These are phyloP conservation scores for Prietella phreatophila DNA, from an alignment of 2,113 vertebrate genomes.

Conservation along the genomic window DNA sequence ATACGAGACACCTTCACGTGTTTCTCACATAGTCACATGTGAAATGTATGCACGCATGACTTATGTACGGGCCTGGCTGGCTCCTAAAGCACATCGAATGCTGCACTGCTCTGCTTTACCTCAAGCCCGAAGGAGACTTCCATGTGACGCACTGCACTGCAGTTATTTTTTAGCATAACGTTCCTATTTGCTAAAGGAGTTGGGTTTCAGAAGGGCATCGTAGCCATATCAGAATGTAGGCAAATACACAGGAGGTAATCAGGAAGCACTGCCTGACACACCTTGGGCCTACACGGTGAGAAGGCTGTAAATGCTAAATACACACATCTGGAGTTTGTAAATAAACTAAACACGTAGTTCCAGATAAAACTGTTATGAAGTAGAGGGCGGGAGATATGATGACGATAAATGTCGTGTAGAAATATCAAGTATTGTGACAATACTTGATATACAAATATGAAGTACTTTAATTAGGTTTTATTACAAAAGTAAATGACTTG, in stretches of 20 bases:
- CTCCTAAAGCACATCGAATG: neutral
- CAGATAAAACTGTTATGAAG: neutral
- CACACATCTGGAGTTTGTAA: neutral
- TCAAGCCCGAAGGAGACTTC: neutral
- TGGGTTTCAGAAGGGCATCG: neutral
- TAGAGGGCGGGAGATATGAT: neutral
- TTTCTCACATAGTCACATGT: no score
- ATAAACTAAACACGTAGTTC: no score
- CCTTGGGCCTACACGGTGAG: neutral
- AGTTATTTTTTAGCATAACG: neutral
- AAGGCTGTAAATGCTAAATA: neutral
- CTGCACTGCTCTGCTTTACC: neutral
- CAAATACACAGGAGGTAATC: slow-evolving; percentile 25
- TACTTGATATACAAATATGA: neutral
- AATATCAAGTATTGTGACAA: no score
- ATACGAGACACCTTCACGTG: neutral
- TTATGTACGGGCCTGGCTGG: neutral
- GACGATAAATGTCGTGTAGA: neutral
- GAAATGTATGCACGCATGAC: neutral
- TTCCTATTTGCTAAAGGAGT: slow-evolving; percentile 19
- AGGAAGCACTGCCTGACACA: neutral
- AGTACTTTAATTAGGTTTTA: neutral
- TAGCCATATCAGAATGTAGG: neutral
- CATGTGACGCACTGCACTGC: neutral
- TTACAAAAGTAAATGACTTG: neutral